phyloP scores from a whole-genome alignment of 2,888 invertebrate species.

The Sceliomorpha sp. region DNA sequence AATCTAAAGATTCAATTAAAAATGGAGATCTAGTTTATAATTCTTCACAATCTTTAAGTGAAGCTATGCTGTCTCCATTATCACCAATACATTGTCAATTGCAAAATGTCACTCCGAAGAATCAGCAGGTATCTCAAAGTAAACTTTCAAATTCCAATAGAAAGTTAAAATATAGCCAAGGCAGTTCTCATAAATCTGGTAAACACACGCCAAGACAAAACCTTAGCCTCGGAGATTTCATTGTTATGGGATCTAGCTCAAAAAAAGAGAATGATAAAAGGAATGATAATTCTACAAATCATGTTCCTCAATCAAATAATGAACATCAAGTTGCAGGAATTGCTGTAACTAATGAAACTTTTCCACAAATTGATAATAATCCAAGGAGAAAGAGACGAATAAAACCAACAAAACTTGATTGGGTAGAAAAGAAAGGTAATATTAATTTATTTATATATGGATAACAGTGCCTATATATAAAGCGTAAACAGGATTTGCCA shows the following conservation, averaged over 20 bases:
- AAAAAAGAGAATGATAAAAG: constrained; percentile 57
- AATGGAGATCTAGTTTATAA: too few relatives aligned
- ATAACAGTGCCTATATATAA: too few relatives aligned
- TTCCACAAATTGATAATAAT: constrained; percentile 48
- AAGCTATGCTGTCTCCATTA: too few relatives aligned
- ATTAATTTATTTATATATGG: too few relatives aligned
- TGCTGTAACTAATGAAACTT: constrained; percentile 42
- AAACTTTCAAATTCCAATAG: constrained; percentile 27
- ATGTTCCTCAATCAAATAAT: constrained; percentile 22
- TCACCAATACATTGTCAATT: constrained; percentile 8
- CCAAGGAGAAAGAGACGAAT: constrained; percentile 61
- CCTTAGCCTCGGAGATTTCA: constrained; percentile 65
- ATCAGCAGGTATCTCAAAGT: constrained; percentile 26
- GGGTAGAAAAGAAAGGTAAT: constrained; percentile 60
- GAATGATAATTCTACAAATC: constrained; percentile 18
- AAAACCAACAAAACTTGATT: constrained; percentile 67
- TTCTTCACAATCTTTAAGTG: too few relatives aligned
- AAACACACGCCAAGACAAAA: constrained; percentile 56
- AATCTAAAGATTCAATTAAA: too few relatives aligned
- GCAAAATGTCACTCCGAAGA: constrained; percentile 33
- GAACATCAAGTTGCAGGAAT: constrained; percentile 23
- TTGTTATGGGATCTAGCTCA: constrained; percentile 52
- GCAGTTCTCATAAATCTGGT: constrained; percentile 53
- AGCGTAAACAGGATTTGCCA: too few relatives aligned
- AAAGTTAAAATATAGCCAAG: constrained; percentile 38